Conservation (phyloP, 2,113 vertebrate genomes). For the Nycticebus coucang region DNA sequence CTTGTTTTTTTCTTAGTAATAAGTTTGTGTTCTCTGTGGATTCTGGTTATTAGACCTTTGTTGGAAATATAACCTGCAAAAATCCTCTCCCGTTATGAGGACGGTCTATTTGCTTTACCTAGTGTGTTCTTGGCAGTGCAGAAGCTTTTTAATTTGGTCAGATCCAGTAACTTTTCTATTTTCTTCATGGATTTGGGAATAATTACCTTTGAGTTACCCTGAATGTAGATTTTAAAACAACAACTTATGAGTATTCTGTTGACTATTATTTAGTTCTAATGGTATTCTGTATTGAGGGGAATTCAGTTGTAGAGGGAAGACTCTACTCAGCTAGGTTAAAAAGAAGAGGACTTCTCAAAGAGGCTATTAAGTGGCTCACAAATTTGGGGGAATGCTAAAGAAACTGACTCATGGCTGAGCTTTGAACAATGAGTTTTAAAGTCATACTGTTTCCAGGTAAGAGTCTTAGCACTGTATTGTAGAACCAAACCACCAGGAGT, state of each 20-base stretch:
- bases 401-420: neutral
- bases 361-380: neutral
- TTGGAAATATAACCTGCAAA: no score
- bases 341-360: neutral
- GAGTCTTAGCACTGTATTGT: neutral
- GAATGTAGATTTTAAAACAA: conserved; percentile 13
- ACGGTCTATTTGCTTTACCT: no score
- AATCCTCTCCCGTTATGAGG: no score
- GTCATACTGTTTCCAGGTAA: neutral
- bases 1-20: no score
- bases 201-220: neutral
- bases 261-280: neutral
- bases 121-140: no score
- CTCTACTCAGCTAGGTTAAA: neutral
- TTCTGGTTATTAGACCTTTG: no score
- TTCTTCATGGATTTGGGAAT: neutral
- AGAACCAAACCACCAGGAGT: neutral
- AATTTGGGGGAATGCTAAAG: neutral
- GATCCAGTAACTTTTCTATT: neutral
- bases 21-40: no score
- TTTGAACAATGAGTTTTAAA: neutral
- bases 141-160: no score
- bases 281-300: neutral
- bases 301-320: neutral
- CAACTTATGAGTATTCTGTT: neutral